Evolutionary conservation across 2,797 vertebrate genomes (phyloP).

Genomic region (Poecilia gillii): DNA sequence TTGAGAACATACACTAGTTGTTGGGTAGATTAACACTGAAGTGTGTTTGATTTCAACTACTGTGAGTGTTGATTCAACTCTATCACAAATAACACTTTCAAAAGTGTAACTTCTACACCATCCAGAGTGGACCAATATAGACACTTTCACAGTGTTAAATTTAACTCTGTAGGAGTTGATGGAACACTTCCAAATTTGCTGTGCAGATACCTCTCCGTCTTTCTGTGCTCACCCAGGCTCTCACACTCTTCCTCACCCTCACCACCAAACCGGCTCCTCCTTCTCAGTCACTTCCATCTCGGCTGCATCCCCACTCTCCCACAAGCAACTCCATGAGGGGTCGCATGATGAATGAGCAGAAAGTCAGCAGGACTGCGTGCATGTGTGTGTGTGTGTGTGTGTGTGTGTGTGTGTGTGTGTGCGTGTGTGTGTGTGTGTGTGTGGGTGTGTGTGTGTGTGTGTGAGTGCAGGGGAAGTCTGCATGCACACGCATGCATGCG

Average conservation of each 20-base stretch:
- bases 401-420: slow-evolving; percentile 32
- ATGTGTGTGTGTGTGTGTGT: slow-evolving; percentile 17
- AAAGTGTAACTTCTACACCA: too few relatives aligned
- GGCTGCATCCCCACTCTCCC: slow-evolving; percentile 88
- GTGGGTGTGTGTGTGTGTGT: slow-evolving; percentile 33
- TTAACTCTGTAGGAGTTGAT: too few relatives aligned
- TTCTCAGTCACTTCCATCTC: slow-evolving; percentile 67
- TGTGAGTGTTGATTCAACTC: too few relatives aligned
- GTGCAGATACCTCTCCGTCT: slow-evolving; percentile 37
- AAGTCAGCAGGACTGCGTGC: slow-evolving; percentile 71
- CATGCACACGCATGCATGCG: not conserved
- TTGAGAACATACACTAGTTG: too few relatives aligned
- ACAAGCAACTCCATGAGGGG: slow-evolving; percentile 92
- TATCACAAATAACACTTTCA: too few relatives aligned
- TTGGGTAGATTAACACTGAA: too few relatives aligned
- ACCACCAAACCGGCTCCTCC: slow-evolving; percentile 73
- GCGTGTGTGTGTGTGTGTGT: slow-evolving; percentile 38
- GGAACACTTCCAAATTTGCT: too few relatives aligned
- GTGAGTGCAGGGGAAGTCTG: not conserved
- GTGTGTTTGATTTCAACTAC: too few relatives aligned
- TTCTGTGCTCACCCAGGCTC: slow-evolving; percentile 27
- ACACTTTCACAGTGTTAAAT: too few relatives aligned
- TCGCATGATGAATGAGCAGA: slow-evolving; percentile 89
- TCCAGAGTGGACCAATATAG: too few relatives aligned
- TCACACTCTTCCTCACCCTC: slow-evolving; percentile 29